Conservation (phyloP, 2,797 vertebrate genomes). For the Tragopan temminckii region DNA sequence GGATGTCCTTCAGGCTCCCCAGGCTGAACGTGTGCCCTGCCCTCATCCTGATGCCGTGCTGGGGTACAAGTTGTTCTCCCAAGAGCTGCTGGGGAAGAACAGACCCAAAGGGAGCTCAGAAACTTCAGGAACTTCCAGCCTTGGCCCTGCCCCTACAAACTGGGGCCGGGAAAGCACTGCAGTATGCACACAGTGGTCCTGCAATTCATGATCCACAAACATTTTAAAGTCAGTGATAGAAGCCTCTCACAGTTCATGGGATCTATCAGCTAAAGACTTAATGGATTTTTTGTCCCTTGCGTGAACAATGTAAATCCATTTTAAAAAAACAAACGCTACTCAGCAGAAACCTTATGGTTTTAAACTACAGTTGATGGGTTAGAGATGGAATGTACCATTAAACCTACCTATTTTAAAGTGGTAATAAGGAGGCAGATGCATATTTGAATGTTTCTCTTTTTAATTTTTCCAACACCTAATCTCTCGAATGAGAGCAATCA, state of each 20-base stretch:
- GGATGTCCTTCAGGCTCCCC: background rate
- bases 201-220: background rate
- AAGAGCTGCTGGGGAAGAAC: background rate
- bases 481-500: constrained; percentile 47
- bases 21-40: background rate
- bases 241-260: background rate
- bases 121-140: background rate
- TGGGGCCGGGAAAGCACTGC: background rate
- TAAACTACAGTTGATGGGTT: background rate
- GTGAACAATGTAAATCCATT: background rate
- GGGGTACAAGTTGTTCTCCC: background rate
- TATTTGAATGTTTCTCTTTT: constrained; percentile 61
- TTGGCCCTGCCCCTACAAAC: too few relatives aligned
- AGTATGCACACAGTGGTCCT: too few relatives aligned
- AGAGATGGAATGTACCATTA: constrained; percentile 15
- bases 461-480: constrained; percentile 59
- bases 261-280: background rate
- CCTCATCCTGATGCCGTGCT: background rate
- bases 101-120: background rate
- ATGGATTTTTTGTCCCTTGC: background rate
- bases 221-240: background rate
- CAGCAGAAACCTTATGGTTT: background rate
- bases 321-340: background rate
- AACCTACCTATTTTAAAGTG: constrained; percentile 23
- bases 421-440: constrained; percentile 33